phyloP scores from a whole-genome alignment of 2,888 invertebrate genomes.

The Coleophora deauratella region DNA sequence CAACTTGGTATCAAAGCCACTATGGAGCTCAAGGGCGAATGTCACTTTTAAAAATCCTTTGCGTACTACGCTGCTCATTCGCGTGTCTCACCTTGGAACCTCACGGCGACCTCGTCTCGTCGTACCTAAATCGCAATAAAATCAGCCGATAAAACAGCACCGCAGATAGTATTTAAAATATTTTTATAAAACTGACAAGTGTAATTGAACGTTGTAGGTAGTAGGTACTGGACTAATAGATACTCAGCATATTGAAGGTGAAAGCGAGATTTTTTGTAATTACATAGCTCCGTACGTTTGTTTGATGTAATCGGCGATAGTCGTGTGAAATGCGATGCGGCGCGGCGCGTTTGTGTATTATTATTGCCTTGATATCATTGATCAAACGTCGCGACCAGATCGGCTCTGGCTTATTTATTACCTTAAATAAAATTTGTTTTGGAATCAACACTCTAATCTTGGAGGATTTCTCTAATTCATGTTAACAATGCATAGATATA shows the following conservation, averaged over 20 bases:
- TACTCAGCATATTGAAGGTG: constrained; percentile 17
- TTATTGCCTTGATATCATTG: constrained; percentile 13
- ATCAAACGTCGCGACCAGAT: constrained; percentile 9
- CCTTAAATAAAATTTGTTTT: too few relatives aligned
- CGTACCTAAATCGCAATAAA: constrained; percentile 11
- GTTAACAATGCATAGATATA: too few relatives aligned
- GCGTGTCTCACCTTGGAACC: constrained; percentile 15
- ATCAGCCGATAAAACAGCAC: not conserved
- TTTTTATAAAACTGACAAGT: not conserved
- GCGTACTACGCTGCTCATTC: constrained; percentile 4
- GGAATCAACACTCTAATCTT: too few relatives aligned
- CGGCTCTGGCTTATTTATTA: too few relatives aligned
- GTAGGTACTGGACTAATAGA: constrained; percentile 15
- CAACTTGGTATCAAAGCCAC: too few relatives aligned
- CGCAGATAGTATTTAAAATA: constrained; percentile 3
- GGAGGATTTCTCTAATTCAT: too few relatives aligned
- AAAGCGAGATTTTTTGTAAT: constrained; percentile 16
- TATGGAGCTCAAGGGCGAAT: not conserved
- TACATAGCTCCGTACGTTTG: not conserved
- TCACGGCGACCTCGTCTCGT: constrained; percentile 10
- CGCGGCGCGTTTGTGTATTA: not conserved
- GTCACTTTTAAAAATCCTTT: constrained; percentile 14
- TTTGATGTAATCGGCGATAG: constrained; percentile 10
- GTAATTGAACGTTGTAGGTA: not conserved
- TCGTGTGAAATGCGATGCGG: constrained; percentile 7